phyloP scores from a whole-genome alignment of 2,888 invertebrate species.

The Andrena camellia region DNA sequence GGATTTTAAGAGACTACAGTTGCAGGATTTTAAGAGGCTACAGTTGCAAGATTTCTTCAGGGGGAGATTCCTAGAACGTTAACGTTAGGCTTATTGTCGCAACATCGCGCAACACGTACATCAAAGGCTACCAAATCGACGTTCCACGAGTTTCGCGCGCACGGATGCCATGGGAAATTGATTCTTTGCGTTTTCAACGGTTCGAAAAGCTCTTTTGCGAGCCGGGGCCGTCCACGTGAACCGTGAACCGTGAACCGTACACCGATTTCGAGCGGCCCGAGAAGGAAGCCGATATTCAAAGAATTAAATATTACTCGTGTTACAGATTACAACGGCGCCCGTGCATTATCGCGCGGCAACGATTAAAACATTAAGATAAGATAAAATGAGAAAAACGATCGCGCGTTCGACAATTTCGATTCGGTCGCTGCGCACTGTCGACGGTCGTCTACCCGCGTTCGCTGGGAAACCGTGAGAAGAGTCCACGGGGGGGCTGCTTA shows the following conservation, averaged over 20 bases:
- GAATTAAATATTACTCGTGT: slow-evolving; percentile 19
- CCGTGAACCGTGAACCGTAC: background rate
- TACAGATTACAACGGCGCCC: slow-evolving; percentile 1
- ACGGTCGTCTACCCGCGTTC: too few relatives aligned
- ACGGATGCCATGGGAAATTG: background rate
- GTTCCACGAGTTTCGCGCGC: background rate
- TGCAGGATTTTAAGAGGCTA: too few relatives aligned
- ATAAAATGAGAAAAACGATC: slow-evolving; percentile 37
- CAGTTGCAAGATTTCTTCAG: too few relatives aligned
- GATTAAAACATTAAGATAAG: slow-evolving; percentile 56
- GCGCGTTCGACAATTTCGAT: slow-evolving; percentile 5
- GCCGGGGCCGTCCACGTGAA: background rate
- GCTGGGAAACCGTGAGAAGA: too few relatives aligned
- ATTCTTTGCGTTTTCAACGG: background rate
- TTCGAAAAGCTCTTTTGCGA: background rate
- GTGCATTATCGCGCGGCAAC: slow-evolving; percentile 21
- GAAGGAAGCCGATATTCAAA: background rate
- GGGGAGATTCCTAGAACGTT: too few relatives aligned
- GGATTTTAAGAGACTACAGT: too few relatives aligned
- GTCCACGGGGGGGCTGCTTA: too few relatives aligned
- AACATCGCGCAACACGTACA: background rate
- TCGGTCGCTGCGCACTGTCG: background rate
- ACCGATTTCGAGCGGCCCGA: too few relatives aligned
- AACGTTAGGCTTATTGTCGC: background rate
- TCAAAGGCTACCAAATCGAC: background rate